Base-by-base conservation (phyloP, 2,888 invertebrate genomes). In the Agriotes lineatus region DNA sequence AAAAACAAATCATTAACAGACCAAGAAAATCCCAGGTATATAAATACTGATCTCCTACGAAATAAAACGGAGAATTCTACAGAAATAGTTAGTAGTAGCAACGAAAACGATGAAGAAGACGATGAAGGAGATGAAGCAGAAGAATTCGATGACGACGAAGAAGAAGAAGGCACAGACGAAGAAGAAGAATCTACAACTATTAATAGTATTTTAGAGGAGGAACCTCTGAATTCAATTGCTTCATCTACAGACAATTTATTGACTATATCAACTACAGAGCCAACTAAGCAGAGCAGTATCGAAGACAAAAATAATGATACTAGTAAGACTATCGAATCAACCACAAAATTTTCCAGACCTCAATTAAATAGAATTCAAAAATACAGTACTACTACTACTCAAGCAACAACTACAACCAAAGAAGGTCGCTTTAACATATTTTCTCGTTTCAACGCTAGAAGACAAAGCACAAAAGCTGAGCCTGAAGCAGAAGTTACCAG, bases 71-170 rank as follows among this genome's bases (percentile, higher is more conserved):
- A 10, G 20, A 18, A 35, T 16, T 5, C 10, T 9, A 44, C 12
- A 25, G 20, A 37, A 6, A 56, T 20, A n/a, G 9, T n/a, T n/a
- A n/a, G n/a, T n/a, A n/a, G n/a, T n/a, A n/a, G n/a, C n/a, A n/a
- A n/a, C n/a, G n/a, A n/a, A n/a, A n/a, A n/a, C n/a, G n/a, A n/a
- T n/a, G n/a, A n/a, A n/a, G n/a, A n/a, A n/a, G n/a, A n/a, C n/a
- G n/a, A n/a, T n/a, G n/a, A n/a, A n/a, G n/a, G n/a, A n/a, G n/a
- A n/a, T n/a, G n/a, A n/a, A 16, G n/a, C 20, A 12, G n/a, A 37
- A 37, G 5, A 37, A n/a, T 42, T 2, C 16, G 12, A 4, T n/a
- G 3, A 42, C 62, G 30, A 62, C 61, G n/a, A n/a, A 18, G 54
- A 52, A 1, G 10, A 18, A 14, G 54, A 20, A 1, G 30, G 12